Evolutionary conservation across 2,797 vertebrate species (phyloP), one percentile per base, ranked within the genome.

Genomic region (Chaunax sp.): DNA sequence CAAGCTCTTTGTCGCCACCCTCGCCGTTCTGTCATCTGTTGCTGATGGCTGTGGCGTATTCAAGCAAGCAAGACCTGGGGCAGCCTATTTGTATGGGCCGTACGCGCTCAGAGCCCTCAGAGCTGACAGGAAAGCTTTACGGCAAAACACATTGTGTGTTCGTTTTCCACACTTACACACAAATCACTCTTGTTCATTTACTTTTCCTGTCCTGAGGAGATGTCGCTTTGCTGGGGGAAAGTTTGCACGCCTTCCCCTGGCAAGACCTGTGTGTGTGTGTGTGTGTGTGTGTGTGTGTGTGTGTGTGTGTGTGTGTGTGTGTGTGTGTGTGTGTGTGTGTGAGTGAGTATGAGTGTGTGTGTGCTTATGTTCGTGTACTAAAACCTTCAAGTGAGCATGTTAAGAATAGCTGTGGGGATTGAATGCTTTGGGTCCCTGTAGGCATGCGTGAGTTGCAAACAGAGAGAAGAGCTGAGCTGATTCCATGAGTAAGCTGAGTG

Each of bases 171-270:
- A 59, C 77, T 82, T 82, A 69, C 84, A 80, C 87, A 87, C 89
- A 87, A 88, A 89, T 87, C 80, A 83, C 76, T 90, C 74, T 71
- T 68, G 64, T 84, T 87, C 80, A 83, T 90, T 88, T 87, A 82
- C 77, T 81, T 82, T 86, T 80, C 67, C 73, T 82, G 78, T 87
- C 84, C 74, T 69, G 67, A 74, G 84, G 82, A 87, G 81, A 85
- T 81, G 84, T 74, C n/a, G 56, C 50, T 38, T 56, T 6, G 28
- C 68, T 78, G 52, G 52, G 73, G 69, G 67, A 72, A 84, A 73
- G 79, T 88, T 90, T 83, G 64, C 66, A 30, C 61, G 62, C 59
- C 41, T 56, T 81, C 57, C 59, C 43, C 25, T 52, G 60, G 82
- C 61, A 73, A 61, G 44, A 51, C 57, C 56, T 7, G 28, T 64